Conservation (phyloP, 1,140 invertebrate genomes). For the Anastrepha ludens region DNA sequence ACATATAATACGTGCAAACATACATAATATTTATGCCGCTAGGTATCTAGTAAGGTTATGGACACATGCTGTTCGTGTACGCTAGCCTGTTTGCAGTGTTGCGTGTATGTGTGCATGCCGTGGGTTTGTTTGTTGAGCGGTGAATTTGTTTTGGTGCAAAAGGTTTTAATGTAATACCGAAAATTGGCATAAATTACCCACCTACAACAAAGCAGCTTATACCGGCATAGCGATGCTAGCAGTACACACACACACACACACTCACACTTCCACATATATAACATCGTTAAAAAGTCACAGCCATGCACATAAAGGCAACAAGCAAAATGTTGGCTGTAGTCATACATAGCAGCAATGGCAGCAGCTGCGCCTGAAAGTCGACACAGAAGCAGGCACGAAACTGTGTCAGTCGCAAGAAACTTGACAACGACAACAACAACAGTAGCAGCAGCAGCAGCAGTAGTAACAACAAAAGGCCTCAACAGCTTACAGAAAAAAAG, state of each 20-base stretch:
- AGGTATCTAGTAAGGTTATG: too few species aligned
- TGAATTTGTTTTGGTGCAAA: constrained; percentile 15
- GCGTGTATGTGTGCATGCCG: not conserved
- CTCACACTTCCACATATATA: not conserved
- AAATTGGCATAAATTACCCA: constrained; percentile 54
- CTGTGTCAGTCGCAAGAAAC: constrained; percentile 45
- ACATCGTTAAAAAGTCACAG: not conserved
- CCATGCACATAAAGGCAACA: not conserved
- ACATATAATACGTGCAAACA: not conserved
- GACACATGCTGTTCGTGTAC: not conserved
- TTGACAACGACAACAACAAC: constrained; percentile 24
- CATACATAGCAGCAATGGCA: not conserved
- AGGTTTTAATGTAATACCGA: constrained; percentile 52
- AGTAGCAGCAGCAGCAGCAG: not conserved
- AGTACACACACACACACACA: constrained; percentile 2
- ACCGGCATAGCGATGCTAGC: not conserved
- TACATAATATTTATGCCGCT: not conserved
- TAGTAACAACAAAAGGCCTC: not conserved
- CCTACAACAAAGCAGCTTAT: constrained; percentile 32
- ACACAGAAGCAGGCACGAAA: constrained; percentile 39
- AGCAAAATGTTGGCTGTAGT: not conserved
- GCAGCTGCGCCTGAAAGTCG: constrained; percentile 46
- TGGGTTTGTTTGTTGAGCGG: not conserved
- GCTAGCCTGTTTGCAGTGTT: not conserved
- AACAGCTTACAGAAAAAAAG: not conserved